A percentile compares a stretch with the other conserved stretches of the same genome.
Evolutionary conservation across 2,113 vertebrate genomes (phyloP).

Genomic region (Pardalotus punctatus): DNA sequence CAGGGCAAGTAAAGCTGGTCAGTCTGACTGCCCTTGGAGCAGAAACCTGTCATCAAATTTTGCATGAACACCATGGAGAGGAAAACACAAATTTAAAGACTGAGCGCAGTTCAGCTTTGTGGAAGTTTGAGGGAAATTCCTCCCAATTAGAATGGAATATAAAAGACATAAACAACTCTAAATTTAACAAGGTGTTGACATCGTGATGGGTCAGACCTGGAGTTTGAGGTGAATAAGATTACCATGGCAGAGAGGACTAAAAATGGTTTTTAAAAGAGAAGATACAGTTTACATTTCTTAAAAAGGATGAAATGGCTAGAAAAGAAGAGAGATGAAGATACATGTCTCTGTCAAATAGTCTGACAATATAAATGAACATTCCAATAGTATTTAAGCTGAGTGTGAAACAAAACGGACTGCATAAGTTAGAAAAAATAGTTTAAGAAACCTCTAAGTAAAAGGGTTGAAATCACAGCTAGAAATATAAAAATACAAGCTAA

Average conservation of each 20-base stretch:
- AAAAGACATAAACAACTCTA: not conserved
- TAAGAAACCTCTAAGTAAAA: not conserved
- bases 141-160: not conserved
- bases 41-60: not conserved
- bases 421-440: not conserved
- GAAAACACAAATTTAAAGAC: not conserved
- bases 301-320: not conserved
- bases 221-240: not conserved
- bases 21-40: not conserved
- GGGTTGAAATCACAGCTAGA: not conserved
- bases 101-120: not conserved
- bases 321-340: not conserved
- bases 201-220: not conserved
- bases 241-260: not conserved
- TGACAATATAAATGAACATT: not conserved
- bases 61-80: not conserved
- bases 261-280: not conserved
- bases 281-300: not conserved
- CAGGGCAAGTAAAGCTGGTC: not conserved
- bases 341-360: not conserved
- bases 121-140: not conserved
- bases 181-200: not conserved
- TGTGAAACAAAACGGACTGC: fast-evolving
- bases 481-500: not conserved
- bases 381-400: not conserved